A percentile compares a stretch with the other conserved stretches of the same genome.
Evolutionary conservation across 2,888 invertebrate genomes (phyloP).

Genomic region (Chrysolina oricalcia): DNA sequence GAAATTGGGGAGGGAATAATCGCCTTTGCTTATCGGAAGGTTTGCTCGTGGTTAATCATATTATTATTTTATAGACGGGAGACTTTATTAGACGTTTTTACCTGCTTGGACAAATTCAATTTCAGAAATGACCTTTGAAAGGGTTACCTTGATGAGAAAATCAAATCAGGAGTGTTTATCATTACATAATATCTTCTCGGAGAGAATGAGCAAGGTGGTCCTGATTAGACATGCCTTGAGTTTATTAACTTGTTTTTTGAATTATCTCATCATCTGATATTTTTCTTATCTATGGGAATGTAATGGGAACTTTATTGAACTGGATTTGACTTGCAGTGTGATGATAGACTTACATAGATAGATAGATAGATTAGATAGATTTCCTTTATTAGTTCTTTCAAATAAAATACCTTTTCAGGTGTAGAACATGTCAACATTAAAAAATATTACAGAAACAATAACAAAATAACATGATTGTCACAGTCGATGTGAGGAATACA

Average conservation of each 20-base stretch:
- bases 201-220: constrained; percentile 4
- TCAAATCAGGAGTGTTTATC: constrained; percentile 21
- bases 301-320: neutral
- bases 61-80: constrained; percentile 15
- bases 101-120: constrained; percentile 17
- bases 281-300: neutral
- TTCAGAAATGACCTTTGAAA: constrained; percentile 11
- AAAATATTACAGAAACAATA: no score
- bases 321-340: no score
- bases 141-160: constrained; percentile 28
- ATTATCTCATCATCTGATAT: constrained; percentile 8
- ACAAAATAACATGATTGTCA: no score
- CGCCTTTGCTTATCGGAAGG: constrained; percentile 10
- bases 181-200: constrained; percentile 16
- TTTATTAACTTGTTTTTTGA: constrained; percentile 16
- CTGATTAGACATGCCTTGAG: neutral
- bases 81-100: neutral
- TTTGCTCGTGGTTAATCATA: constrained; percentile 9
- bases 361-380: no score
- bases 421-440: no score
- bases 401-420: no score
- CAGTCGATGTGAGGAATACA: no score
- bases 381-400: no score
- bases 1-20: neutral
- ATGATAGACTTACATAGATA: no score